Base-by-base conservation (phyloP, 2,113 vertebrate species). In the Maccullochella peelii region DNA sequence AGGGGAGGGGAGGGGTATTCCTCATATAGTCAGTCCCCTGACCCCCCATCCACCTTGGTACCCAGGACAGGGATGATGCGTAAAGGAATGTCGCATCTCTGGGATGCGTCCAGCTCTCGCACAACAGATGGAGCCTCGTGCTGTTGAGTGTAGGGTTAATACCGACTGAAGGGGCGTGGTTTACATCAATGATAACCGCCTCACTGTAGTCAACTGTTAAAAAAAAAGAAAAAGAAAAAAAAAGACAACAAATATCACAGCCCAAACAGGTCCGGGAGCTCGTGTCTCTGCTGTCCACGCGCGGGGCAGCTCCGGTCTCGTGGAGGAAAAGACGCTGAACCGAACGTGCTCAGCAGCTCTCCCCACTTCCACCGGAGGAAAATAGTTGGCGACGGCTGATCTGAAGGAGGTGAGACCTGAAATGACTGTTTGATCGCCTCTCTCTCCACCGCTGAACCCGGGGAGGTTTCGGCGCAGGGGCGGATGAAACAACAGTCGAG, bases 61-160 rank as follows among this genome's bases (percentile, higher is more conserved):
- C 83, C 84, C 82, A 57, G 14, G 47, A 68, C 44, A 9, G 40
- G 58, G 79, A 72, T 58, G 77, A 74, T 81, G 84, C 71, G 86
- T 91, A 8, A 61, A 79, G 89, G 92, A 94, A 94, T 90, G 92
- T 80, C 85, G 78, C 88, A 78, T 89, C 68, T 83, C 25, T 23
- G 1, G 38, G 77, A 69, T 44, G 82, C n/a, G 61, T 65, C 63
- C 65, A 23, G 57, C 54, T 73, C 38, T 55, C 78, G 59, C 79
- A 58, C 82, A 62, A 38, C 86, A 81, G 79, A 87, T 67, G 67
- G 73, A 77, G 67, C 65, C 63, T 44, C 47, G 69, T 33, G 85
- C 44, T 33, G 85, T 72, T 73, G 77, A 91, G 91, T 86, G 92
- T 88, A 90, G 91, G 91, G 93, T 95, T 94, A 94, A 95, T 72